A percentile compares a stretch with the other conserved stretches of the same genome.
phyloP scores from a whole-genome alignment of 2,797 vertebrate genomes.

The Diplodus puntazzo region DNA sequence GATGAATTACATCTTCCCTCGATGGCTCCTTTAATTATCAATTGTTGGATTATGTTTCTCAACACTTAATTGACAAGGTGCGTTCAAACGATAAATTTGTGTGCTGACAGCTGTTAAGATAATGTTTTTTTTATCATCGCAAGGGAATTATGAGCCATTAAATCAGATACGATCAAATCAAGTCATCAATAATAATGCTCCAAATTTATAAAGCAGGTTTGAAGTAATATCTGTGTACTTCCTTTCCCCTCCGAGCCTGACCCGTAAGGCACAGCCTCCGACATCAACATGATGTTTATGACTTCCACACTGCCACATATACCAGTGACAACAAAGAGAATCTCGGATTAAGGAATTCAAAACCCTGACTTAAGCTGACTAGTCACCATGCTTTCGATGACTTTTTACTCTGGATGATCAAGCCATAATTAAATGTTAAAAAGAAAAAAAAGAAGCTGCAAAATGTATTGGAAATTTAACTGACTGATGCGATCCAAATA shows the following conservation, averaged over 20 bases:
- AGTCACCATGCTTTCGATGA: too few relatives aligned
- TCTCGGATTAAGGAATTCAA: too few relatives aligned
- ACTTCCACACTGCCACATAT: too few relatives aligned
- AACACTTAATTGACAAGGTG: background rate
- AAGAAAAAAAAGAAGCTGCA: background rate
- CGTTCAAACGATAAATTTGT: background rate
- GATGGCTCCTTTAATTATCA: background rate
- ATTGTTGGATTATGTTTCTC: background rate
- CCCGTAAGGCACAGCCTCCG: background rate
- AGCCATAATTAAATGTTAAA: background rate
- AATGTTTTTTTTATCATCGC: slow-evolving; percentile 5
- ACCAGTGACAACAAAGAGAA: background rate
- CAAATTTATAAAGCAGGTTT: background rate
- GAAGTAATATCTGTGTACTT: background rate
- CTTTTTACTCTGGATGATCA: too few relatives aligned
- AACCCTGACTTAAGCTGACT: too few relatives aligned
- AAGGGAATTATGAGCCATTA: background rate
- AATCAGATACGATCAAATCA: background rate
- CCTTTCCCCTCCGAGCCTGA: slow-evolving; percentile 5
- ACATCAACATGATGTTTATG: too few relatives aligned
- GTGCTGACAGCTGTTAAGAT: background rate
- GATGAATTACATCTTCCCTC: background rate
- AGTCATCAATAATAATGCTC: background rate
- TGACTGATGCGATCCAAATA: background rate
- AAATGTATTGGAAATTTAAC: background rate